Conservation (phyloP, 2,888 invertebrate species). For the Drosophila cyrtoloma region DNA sequence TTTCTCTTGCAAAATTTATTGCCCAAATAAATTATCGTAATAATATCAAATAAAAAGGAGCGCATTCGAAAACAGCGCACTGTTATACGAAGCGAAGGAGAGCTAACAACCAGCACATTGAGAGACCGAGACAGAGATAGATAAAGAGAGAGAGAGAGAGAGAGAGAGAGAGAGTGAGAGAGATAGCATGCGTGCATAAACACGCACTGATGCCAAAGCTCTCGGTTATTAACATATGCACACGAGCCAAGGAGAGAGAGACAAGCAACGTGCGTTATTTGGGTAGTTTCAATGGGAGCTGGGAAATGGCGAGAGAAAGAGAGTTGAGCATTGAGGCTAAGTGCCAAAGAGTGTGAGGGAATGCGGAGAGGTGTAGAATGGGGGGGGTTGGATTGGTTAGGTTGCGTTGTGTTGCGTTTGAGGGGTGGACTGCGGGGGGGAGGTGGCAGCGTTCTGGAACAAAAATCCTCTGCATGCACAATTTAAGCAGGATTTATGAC, state of each 20-base stretch:
- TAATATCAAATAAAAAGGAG: constrained; percentile 77
- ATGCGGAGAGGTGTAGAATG: not conserved
- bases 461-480: constrained; percentile 79
- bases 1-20: constrained; percentile 83
- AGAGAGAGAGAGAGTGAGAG: not conserved
- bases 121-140: not conserved
- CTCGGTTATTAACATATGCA: constrained; percentile 79
- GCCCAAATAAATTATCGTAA: constrained; percentile 82
- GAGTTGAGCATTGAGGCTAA: constrained; percentile 52
- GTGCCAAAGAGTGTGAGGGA: constrained; percentile 40
- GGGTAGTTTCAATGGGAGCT: constrained; percentile 7
- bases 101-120: constrained; percentile 8
- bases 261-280: constrained; percentile 21
- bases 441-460: constrained; percentile 69
- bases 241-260: constrained; percentile 46
- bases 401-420: constrained; percentile 23
- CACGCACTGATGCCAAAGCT: constrained; percentile 64
- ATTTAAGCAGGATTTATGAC: constrained; percentile 80
- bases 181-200: constrained; percentile 45
- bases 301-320: constrained; percentile 2
- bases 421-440: not conserved
- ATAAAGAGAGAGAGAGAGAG: not conserved
- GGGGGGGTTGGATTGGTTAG: constrained; percentile 12
- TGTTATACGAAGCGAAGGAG: not conserved
- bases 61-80: constrained; percentile 47